Percentiles rank a stretch among this genome's conserved stretches.
Evolutionary conservation across 2,113 vertebrate species (phyloP).

Genomic region (Ammodytes dubius): DNA sequence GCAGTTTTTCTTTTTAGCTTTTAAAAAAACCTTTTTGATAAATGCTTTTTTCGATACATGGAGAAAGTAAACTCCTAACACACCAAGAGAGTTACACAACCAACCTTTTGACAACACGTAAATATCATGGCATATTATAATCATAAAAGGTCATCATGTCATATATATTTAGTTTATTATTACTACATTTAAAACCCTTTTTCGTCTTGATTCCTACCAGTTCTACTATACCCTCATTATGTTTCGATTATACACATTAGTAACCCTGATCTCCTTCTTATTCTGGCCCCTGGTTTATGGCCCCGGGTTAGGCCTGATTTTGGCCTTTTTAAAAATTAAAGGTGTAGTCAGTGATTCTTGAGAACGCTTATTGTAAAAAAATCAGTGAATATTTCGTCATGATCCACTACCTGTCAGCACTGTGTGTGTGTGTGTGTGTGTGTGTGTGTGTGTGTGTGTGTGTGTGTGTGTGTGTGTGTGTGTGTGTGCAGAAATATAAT

Average conservation of each 20-base stretch:
- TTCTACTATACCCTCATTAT: conserved; percentile 67
- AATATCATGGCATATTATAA: conserved; percentile 85
- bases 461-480: no score
- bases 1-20: conserved; percentile 70
- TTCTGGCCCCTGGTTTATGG: conserved; percentile 37
- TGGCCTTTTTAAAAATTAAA: conserved; percentile 19
- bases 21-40: conserved; percentile 70
- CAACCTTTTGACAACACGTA: conserved; percentile 84
- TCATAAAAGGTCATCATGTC: conserved; percentile 73
- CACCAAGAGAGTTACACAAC: conserved; percentile 82
- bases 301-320: conserved; percentile 79
- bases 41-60: conserved; percentile 80
- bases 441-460: no score
- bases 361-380: no score
- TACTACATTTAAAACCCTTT: conserved; percentile 80
- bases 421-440: no score
- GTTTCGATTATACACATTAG: conserved; percentile 76
- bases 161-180: conserved; percentile 74
- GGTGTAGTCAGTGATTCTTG: no score
- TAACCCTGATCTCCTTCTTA: conserved; percentile 82
- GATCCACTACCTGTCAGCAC: no score
- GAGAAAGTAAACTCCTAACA: conserved; percentile 83
- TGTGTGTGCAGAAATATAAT: no score
- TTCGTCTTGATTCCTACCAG: conserved; percentile 61
- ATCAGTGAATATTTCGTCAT: no score